Evolutionary conservation across 2,113 vertebrate species (phyloP).

Genomic region (Nansenia antarctica): DNA sequence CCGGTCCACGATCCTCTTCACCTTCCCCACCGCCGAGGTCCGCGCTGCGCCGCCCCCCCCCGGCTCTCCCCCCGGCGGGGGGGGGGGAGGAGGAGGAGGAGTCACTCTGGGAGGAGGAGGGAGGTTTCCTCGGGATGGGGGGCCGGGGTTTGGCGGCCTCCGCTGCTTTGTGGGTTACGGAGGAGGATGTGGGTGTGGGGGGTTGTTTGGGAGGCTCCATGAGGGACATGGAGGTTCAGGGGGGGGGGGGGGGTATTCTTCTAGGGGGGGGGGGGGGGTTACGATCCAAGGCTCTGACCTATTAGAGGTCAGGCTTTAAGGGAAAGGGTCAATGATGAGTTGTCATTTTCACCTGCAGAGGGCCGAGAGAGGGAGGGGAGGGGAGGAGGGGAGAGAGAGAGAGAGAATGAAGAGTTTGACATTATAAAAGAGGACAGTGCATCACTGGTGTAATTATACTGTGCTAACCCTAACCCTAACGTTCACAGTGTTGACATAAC

Average conservation of each 20-base stretch:
- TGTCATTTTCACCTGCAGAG: constrained; percentile 19
- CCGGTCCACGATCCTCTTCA: constrained; percentile 69
- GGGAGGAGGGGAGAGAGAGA: too few species aligned
- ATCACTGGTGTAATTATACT: neutral
- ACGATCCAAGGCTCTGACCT: constrained; percentile 34
- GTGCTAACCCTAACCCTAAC: neutral
- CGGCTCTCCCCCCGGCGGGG: constrained; percentile 2
- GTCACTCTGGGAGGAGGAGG: neutral
- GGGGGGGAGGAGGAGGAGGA: constrained; percentile 3
- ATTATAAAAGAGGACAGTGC: neutral
- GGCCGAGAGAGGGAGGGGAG: constrained; percentile 4
- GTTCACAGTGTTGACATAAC: neutral
- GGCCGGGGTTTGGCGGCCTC: constrained; percentile 58
- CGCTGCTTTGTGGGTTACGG: constrained; percentile 34
- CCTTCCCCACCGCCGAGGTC: constrained; percentile 55
- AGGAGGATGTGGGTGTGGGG: neutral
- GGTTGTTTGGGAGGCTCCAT: constrained; percentile 35
- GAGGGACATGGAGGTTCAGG: constrained; percentile 57
- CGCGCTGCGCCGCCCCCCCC: neutral
- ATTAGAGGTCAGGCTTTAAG: constrained; percentile 50
- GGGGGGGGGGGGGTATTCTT: constrained; percentile 5
- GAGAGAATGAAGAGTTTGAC: neutral
- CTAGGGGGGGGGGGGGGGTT: too few species aligned
- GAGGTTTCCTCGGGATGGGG: constrained; percentile 51
- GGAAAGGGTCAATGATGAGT: constrained; percentile 9